phyloP scores from a whole-genome alignment of 2,888 invertebrate genomes.

The Malthinus flaveolus region DNA sequence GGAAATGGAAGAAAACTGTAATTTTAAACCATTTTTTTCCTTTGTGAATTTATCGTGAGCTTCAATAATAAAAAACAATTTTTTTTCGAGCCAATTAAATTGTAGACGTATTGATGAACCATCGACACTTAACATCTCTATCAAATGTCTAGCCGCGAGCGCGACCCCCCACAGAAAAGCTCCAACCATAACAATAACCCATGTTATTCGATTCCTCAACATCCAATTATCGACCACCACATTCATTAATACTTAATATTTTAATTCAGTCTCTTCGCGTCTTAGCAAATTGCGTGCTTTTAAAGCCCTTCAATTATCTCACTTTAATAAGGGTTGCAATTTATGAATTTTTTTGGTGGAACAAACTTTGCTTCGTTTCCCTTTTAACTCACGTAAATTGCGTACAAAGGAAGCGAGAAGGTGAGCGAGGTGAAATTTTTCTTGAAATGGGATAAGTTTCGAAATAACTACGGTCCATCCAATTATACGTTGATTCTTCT shows the following conservation, averaged over 20 bases:
- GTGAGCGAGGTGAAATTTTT: neutral
- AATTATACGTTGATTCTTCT: slow-evolving; percentile 20
- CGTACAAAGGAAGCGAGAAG: neutral
- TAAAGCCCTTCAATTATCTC: slow-evolving; percentile 31
- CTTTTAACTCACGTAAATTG: neutral
- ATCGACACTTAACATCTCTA: slow-evolving; percentile 32
- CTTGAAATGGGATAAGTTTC: neutral
- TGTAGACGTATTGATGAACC: slow-evolving; percentile 21
- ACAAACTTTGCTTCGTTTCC: neutral
- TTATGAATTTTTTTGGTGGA: slow-evolving; percentile 2
- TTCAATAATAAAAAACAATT: slow-evolving; percentile 21
- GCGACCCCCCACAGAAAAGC: slow-evolving; percentile 34
- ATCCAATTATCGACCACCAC: slow-evolving; percentile 33
- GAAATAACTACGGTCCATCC: slow-evolving; percentile 10
- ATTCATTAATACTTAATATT: slow-evolving; percentile 28
- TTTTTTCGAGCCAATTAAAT: slow-evolving; percentile 26
- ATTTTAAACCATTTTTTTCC: slow-evolving; percentile 2
- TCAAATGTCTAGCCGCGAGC: slow-evolving; percentile 31
- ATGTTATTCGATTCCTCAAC: slow-evolving; percentile 35
- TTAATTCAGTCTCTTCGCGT: slow-evolving; percentile 20
- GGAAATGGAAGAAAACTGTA: neutral
- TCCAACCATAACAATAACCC: slow-evolving; percentile 20
- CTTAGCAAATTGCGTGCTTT: slow-evolving; percentile 29
- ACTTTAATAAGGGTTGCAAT: slow-evolving; percentile 21
- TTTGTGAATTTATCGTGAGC: neutral